These are phyloP conservation scores for Podilymbus podiceps DNA, from an alignment of 2,113 vertebrate genomes.

Conservation along the genomic window DNA sequence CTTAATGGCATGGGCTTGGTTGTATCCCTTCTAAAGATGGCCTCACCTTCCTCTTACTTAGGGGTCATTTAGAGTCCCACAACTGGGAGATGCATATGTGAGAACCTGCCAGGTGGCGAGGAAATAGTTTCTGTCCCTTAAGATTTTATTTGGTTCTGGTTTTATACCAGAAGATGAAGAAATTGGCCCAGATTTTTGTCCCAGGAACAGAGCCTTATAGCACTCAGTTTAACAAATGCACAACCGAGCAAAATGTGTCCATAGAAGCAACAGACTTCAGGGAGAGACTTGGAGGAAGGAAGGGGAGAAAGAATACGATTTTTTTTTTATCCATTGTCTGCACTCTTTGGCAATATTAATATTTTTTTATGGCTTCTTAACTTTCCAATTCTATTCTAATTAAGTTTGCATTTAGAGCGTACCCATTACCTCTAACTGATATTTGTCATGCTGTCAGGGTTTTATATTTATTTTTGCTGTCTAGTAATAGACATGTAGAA, in stretches of 20 bases:
- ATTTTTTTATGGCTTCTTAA: neutral
- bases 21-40: neutral
- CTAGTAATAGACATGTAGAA: neutral
- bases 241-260: neutral
- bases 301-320: neutral
- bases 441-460: slow-evolving; percentile 7
- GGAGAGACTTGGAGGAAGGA: neutral
- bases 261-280: neutral
- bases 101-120: neutral
- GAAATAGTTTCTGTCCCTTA: neutral
- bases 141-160: neutral
- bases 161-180: neutral
- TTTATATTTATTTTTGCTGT: slow-evolving; percentile 1
- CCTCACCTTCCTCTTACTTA: neutral
- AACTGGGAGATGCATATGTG: neutral
- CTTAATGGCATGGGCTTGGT: neutral
- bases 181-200: neutral
- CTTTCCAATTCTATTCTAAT: slow-evolving; percentile 22
- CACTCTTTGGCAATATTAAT: slow-evolving; percentile 1
- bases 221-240: neutral
- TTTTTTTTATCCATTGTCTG: neutral
- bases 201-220: neutral
- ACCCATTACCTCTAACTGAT: neutral
- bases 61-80: neutral
- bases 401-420: slow-evolving; percentile 9